phyloP scores from a whole-genome alignment of 2,113 vertebrate species.

The Phoenicopterus ruber region DNA sequence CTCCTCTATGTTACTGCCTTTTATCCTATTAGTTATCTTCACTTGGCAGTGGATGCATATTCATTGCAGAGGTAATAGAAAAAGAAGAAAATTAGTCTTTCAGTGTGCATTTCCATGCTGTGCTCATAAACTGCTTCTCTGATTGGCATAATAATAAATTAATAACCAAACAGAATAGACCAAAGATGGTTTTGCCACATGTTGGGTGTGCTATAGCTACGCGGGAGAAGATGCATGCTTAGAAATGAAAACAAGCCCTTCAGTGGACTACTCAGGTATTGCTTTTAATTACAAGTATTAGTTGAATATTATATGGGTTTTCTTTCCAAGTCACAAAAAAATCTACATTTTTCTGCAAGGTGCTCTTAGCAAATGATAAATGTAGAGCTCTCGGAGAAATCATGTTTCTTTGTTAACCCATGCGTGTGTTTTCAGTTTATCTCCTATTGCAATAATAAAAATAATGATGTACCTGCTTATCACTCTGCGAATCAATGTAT shows the following conservation, averaged over 20 bases:
- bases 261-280: background rate
- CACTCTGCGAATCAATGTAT: background rate
- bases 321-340: background rate
- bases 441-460: background rate
- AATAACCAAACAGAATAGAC: background rate
- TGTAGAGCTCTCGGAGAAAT: background rate
- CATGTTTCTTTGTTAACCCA: background rate
- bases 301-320: background rate
- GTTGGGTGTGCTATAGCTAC: no score
- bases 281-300: background rate
- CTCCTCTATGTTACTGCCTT: background rate
- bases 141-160: background rate
- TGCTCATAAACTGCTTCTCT: background rate
- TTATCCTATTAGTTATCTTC: background rate
- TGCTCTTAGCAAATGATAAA: background rate
- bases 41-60: background rate
- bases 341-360: background rate
- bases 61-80: background rate
- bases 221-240: background rate
- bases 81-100: background rate
- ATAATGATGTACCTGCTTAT: background rate
- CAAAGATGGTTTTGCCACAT: background rate
- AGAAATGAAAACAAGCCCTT: background rate
- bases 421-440: fast-evolving
- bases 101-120: background rate